Percentiles rank a stretch among this genome's conserved stretches.
These are phyloP conservation scores for Megaustenia siamemsis DNA, from an alignment of 2,888 invertebrate species.

Conservation along the genomic window DNA sequence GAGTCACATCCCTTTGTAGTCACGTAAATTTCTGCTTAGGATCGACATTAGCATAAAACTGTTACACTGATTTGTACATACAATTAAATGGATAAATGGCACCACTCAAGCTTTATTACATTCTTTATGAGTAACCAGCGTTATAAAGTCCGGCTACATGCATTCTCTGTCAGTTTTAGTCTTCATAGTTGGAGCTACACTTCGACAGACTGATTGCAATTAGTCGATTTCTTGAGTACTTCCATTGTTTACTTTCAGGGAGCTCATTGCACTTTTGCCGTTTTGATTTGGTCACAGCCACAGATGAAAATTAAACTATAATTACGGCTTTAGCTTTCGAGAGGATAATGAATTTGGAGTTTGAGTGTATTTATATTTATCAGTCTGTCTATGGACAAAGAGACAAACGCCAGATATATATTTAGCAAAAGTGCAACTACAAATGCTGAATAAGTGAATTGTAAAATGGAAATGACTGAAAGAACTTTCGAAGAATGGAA, in stretches of 20 bases:
- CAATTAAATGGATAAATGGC: not conserved
- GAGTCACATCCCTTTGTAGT: slow-evolving; percentile 16
- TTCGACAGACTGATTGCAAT: not conserved
- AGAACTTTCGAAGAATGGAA: not conserved
- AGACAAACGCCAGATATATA: no score
- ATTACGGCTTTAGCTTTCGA: no score
- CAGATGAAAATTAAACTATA: no score
- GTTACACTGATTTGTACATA: not conserved
- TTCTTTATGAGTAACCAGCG: not conserved
- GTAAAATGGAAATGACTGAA: not conserved
- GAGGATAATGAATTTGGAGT: no score
- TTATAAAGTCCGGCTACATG: not conserved
- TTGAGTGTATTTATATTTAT: no score
- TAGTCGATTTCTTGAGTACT: not conserved
- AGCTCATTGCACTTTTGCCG: no score
- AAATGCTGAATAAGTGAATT: not conserved
- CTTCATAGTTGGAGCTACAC: not conserved
- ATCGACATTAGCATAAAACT: slow-evolving; percentile 6
- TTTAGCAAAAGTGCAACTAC: no score
- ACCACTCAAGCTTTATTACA: not conserved
- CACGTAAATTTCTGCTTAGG: slow-evolving; percentile 3
- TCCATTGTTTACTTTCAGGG: not conserved
- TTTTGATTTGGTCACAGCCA: no score
- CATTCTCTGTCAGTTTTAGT: not conserved
- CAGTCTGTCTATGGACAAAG: no score